Conservation (phyloP, 1,140 invertebrate species). For the Paraescarpia echinospica region DNA sequence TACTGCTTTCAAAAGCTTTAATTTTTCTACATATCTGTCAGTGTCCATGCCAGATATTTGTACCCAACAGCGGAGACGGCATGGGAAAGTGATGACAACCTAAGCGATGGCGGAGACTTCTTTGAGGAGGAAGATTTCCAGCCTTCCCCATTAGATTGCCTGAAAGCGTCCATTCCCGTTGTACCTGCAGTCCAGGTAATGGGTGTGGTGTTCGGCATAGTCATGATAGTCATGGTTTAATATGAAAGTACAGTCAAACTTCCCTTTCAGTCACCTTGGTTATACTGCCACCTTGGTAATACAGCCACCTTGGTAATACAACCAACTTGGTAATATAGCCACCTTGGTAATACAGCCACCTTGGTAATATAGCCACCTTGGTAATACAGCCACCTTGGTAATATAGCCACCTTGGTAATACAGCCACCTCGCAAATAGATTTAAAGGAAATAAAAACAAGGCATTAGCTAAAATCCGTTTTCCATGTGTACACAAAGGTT, state of each 20-base stretch:
- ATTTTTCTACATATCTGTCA: background rate
- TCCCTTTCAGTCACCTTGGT: too few species aligned
- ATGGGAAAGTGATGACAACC: slow-evolving; percentile 20
- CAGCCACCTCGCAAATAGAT: too few species aligned
- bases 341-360: too few species aligned
- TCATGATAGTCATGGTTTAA: background rate
- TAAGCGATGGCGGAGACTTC: slow-evolving; percentile 21
- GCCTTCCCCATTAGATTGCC: background rate
- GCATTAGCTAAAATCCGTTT: too few species aligned
- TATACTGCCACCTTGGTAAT: too few species aligned
- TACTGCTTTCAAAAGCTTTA: background rate
- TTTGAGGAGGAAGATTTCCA: slow-evolving; percentile 13
- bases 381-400: too few species aligned
- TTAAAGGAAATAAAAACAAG: too few species aligned
- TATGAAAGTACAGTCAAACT: background rate
- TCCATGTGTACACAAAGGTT: too few species aligned
- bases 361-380: too few species aligned
- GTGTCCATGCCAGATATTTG: background rate
- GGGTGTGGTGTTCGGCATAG: background rate
- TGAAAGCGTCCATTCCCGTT: slow-evolving; percentile 1
- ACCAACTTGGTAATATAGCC: too few species aligned
- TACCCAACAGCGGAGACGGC: background rate
- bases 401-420: too few species aligned
- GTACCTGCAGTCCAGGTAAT: slow-evolving; percentile 10
- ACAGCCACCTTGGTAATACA: too few species aligned